A percentile compares a stretch with the other conserved stretches of the same genome.
Conservation (phyloP, 2,888 invertebrate genomes). For the Cantharis rustica region DNA sequence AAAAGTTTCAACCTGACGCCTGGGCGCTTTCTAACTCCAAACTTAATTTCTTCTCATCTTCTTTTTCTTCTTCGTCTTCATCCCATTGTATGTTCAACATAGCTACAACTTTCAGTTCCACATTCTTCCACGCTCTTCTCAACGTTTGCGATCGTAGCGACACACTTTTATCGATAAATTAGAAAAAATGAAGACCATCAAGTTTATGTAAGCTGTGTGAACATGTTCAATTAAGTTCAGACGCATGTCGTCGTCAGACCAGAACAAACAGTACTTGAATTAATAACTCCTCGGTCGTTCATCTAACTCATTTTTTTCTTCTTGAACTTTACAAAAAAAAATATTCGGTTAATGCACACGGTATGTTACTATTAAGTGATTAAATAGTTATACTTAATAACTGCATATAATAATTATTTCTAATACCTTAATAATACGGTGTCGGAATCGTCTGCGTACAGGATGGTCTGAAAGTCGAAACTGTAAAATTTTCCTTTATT, state of each 20-base stretch:
- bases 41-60: too few species aligned
- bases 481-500: background rate
- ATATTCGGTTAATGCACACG: constrained; percentile 2
- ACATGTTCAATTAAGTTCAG: constrained; percentile 36
- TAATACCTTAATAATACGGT: constrained; percentile 13
- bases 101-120: background rate
- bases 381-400: background rate
- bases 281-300: constrained; percentile 17
- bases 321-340: background rate
- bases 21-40: background rate
- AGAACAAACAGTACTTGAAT: constrained; percentile 31
- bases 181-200: constrained; percentile 13
- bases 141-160: background rate
- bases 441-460: background rate
- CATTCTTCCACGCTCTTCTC: background rate
- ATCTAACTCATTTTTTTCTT: background rate
- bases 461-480: background rate
- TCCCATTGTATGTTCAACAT: background rate
- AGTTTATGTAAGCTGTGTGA: constrained; percentile 29
- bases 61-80: background rate
- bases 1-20: background rate
- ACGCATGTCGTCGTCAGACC: constrained; percentile 36
- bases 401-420: constrained; percentile 9
- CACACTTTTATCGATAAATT: constrained; percentile 8
- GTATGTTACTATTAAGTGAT: constrained; percentile 7